phyloP scores from a whole-genome alignment of 2,797 vertebrate species.

The Xenentodon cancila region DNA sequence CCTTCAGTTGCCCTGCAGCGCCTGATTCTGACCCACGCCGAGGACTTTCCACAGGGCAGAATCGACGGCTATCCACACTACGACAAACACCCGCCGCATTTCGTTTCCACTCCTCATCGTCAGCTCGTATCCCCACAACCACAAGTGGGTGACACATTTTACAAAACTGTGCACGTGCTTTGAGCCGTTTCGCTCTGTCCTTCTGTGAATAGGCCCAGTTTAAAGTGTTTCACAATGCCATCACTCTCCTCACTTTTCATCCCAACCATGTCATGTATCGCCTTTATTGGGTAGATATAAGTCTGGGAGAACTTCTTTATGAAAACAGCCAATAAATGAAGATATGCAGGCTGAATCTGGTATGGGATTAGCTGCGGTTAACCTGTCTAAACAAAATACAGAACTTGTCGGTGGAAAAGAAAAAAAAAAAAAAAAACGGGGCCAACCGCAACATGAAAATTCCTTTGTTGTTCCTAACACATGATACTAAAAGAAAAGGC shows the following conservation, averaged over 20 bases:
- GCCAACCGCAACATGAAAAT: slow-evolving; percentile 36
- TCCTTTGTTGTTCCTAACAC: slow-evolving; percentile 37
- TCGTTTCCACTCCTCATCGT: slow-evolving; percentile 6
- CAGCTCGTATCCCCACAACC: slow-evolving; percentile 14
- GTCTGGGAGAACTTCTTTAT: slow-evolving; percentile 43
- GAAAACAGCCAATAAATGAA: slow-evolving; percentile 30
- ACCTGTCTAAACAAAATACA: too few species aligned
- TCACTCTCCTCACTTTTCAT: slow-evolving; percentile 8
- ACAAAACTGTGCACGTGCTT: slow-evolving; percentile 22
- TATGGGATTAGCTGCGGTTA: slow-evolving; percentile 11
- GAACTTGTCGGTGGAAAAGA: too few species aligned
- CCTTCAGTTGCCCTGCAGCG: slow-evolving; percentile 24
- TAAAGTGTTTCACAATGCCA: slow-evolving; percentile 17
- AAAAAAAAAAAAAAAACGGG: too few species aligned
- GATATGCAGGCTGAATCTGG: slow-evolving; percentile 25
- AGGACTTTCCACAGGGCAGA: slow-evolving; percentile 26
- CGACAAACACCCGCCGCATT: slow-evolving; percentile 5
- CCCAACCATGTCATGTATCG: slow-evolving; percentile 10
- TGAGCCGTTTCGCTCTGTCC: slow-evolving; percentile 25
- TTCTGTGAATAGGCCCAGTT: slow-evolving; percentile 35
- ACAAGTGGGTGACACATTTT: slow-evolving; percentile 25
- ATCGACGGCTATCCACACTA: slow-evolving; percentile 20
- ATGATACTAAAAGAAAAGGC: slow-evolving; percentile 40
- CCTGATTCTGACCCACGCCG: slow-evolving; percentile 8
- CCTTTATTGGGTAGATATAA: slow-evolving; percentile 11